These are phyloP conservation scores for Drosophila lini DNA, from an alignment of 1,140 invertebrate species.

Conservation along the genomic window DNA sequence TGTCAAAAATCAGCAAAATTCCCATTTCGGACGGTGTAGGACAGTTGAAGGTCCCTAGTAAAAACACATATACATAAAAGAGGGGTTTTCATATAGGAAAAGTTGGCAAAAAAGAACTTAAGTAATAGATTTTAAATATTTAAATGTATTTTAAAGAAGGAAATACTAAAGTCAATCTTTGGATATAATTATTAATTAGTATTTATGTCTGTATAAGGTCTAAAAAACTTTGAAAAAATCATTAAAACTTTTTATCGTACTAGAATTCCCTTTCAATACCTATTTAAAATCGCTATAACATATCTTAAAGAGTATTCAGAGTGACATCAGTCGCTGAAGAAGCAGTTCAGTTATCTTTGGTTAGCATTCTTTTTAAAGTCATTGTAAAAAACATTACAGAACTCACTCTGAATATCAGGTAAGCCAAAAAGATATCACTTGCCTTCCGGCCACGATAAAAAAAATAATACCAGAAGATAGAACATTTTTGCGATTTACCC, in stretches of 20 bases:
- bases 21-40: constrained; percentile 26
- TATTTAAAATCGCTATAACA: not conserved
- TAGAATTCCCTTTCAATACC: too few species aligned
- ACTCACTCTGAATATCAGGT: not conserved
- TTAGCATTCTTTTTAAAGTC: not conserved
- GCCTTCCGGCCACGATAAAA: constrained; percentile 1
- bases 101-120: not conserved
- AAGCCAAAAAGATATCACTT: not conserved
- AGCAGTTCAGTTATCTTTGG: not conserved
- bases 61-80: not conserved
- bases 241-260: not conserved
- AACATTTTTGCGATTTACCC: not conserved
- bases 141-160: too few species aligned
- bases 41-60: constrained; percentile 48
- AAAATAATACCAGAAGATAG: not conserved
- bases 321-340: not conserved
- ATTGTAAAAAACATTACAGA: not conserved
- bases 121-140: too few species aligned
- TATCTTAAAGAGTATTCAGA: not conserved
- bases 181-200: not conserved
- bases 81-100: constrained; percentile 2
- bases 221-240: not conserved
- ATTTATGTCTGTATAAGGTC: not conserved
- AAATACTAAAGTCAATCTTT: too few species aligned
- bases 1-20: constrained; percentile 34